Conservation (phyloP, 2,113 vertebrate species). For the Myrmecophaga tridactyla region DNA sequence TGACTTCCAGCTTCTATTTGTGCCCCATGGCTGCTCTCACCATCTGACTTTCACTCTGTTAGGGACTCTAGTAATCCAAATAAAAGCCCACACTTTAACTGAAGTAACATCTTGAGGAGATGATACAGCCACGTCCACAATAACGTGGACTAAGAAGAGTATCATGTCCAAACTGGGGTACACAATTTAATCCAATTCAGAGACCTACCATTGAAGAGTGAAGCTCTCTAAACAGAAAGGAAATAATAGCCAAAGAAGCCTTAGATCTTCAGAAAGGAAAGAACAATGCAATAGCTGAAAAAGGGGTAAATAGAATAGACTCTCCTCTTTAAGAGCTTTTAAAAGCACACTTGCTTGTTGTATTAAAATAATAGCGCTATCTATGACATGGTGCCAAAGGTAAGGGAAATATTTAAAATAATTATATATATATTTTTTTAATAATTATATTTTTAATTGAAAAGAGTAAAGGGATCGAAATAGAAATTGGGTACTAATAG, state of each 20-base stretch:
- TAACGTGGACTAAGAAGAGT: too few relatives aligned
- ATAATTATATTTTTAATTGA: neutral
- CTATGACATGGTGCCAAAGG: neutral
- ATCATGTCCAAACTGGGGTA: too few relatives aligned
- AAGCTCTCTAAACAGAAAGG: neutral
- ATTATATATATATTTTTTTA: neutral
- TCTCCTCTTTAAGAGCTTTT: neutral
- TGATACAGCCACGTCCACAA: too few relatives aligned
- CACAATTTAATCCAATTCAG: too few relatives aligned
- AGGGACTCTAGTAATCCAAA: too few relatives aligned
- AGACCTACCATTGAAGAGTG: neutral
- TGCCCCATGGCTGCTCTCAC: too few relatives aligned
- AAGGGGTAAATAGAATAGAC: neutral
- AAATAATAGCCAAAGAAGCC: neutral
- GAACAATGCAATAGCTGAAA: neutral
- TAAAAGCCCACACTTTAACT: too few relatives aligned
- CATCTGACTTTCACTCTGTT: too few relatives aligned
- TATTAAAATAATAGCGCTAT: neutral
- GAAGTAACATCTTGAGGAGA: too few relatives aligned
- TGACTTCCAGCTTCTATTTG: too few relatives aligned
- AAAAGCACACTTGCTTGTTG: neutral
- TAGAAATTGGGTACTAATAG: too few relatives aligned
- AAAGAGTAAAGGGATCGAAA: neutral
- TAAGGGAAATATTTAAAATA: neutral
- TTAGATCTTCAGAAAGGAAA: neutral